Evolutionary conservation across 2,797 vertebrate genomes (phyloP).

Genomic region (Heterohyrax brucei): DNA sequence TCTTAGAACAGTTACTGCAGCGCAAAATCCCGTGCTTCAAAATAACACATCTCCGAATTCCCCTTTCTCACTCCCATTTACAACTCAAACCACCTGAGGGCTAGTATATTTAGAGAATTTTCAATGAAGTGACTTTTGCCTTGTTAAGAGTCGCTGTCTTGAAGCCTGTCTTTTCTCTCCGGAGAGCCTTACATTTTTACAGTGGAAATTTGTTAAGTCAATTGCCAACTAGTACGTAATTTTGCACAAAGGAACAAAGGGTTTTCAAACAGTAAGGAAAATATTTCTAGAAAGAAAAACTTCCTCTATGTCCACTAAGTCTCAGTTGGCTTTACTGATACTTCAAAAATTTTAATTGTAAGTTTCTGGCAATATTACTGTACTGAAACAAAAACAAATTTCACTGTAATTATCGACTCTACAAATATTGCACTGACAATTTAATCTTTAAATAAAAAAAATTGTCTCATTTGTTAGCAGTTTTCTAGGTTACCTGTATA

Average conservation of each 20-base stretch:
- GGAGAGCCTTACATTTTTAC: not conserved
- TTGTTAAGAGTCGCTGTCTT: not conserved
- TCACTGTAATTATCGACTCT: not conserved
- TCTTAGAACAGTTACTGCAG: not conserved
- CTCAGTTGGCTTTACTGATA: not conserved
- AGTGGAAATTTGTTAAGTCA: conserved; percentile 33
- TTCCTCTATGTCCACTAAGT: not conserved
- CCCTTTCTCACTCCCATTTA: not conserved
- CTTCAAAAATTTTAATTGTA: not conserved
- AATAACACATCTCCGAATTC: not conserved
- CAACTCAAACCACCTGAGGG: not conserved
- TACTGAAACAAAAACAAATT: not conserved
- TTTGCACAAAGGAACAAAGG: not conserved
- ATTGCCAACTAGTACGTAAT: conserved; percentile 4
- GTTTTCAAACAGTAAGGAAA: conserved; percentile 19
- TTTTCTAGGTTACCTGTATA: not conserved
- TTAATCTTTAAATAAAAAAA: not conserved
- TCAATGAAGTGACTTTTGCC: conserved; percentile 37
- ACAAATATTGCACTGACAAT: not conserved
- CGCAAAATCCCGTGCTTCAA: not conserved
- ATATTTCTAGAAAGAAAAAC: conserved; percentile 3
- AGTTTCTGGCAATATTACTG: conserved; percentile 2
- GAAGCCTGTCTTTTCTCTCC: not conserved
- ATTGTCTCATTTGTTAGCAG: not conserved
- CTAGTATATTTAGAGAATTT: conserved; percentile 5